phyloP scores from a whole-genome alignment of 2,113 vertebrate species.

The Larimichthys crocea region DNA sequence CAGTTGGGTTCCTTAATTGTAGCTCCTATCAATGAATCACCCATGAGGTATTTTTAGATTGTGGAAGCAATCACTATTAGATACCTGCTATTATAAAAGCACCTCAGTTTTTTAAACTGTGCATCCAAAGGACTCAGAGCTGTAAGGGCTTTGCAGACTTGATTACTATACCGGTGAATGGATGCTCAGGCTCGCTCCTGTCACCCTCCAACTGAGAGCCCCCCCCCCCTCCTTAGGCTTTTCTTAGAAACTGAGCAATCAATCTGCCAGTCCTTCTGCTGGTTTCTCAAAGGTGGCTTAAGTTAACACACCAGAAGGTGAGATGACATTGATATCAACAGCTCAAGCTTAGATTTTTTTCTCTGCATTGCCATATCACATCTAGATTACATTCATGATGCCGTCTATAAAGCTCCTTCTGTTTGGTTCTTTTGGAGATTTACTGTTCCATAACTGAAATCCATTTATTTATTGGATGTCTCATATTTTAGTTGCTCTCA shows the following conservation, averaged over 20 bases:
- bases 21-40: slow-evolving; percentile 61
- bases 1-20: slow-evolving; percentile 1
- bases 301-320: slow-evolving; percentile 24
- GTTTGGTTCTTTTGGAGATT: not conserved
- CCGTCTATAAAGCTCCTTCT: not conserved
- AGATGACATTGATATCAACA: slow-evolving; percentile 35
- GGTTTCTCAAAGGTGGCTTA: slow-evolving; percentile 25
- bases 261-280: slow-evolving; percentile 1
- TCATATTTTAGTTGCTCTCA: not conserved
- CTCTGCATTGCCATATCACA: not conserved
- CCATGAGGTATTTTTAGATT: slow-evolving; percentile 69
- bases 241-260: slow-evolving; percentile 56
- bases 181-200: slow-evolving; percentile 2
- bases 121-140: slow-evolving; percentile 18
- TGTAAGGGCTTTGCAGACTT: slow-evolving; percentile 33
- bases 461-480: not conserved
- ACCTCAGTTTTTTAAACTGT: not conserved
- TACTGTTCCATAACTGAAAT: not conserved
- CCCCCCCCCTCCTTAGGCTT: slow-evolving; percentile 18
- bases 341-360: not conserved
- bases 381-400: not conserved
- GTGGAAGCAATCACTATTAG: slow-evolving; percentile 56
- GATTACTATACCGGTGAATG: slow-evolving; percentile 32
- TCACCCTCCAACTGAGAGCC: slow-evolving; percentile 5
- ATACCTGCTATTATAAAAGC: slow-evolving; percentile 60